Conservation (phyloP, 2,113 vertebrate species). For the Aptenodytes patagonicus region DNA sequence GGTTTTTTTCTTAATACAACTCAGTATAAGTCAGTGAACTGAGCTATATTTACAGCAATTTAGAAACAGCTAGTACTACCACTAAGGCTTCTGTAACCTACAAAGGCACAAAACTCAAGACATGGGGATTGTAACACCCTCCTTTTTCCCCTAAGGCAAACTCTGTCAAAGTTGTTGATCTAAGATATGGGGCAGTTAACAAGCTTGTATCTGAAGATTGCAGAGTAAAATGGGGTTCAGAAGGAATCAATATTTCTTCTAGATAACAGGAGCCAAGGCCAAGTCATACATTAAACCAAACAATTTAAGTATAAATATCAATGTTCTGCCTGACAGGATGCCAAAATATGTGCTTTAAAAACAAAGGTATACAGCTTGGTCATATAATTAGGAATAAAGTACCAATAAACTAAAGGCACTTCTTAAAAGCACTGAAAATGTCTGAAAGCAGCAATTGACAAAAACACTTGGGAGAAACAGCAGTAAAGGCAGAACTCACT, state of each 20-base stretch:
- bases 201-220: neutral
- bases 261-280: conserved; percentile 7
- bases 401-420: neutral
- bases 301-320: conserved; percentile 35
- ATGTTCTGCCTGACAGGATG: conserved; percentile 4
- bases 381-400: conserved; percentile 8
- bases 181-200: conserved; percentile 25
- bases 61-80: neutral
- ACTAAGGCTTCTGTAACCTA: neutral
- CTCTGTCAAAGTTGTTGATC: neutral
- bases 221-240: conserved; percentile 3
- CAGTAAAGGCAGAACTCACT: neutral
- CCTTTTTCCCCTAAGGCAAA: neutral
- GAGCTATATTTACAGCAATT: neutral
- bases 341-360: conserved; percentile 23
- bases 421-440: neutral
- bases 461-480: neutral
- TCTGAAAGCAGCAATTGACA: neutral
- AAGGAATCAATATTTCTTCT: neutral
- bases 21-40: neutral
- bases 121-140: neutral
- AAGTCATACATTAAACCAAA: conserved; percentile 26
- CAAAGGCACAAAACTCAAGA: neutral
- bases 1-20: neutral
- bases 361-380: neutral